These are phyloP conservation scores for Apus apus DNA, from an alignment of 2,113 vertebrate genomes.

Conservation along the genomic window DNA sequence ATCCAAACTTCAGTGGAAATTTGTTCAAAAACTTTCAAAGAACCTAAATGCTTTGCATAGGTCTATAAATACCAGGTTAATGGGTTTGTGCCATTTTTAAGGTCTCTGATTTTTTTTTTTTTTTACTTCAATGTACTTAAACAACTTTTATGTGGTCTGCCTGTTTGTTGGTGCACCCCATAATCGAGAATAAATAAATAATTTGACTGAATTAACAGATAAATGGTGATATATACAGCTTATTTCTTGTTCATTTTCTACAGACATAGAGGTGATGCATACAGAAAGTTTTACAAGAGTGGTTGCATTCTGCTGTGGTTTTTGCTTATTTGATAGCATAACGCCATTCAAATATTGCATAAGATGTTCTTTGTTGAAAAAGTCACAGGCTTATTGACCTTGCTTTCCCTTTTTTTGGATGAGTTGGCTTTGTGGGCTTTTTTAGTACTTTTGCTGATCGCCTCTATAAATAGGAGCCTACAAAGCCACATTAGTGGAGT, in stretches of 20 bases:
- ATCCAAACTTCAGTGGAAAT: too few species aligned
- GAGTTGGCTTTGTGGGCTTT: not conserved
- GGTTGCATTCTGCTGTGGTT: not conserved
- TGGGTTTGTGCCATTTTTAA: not conserved
- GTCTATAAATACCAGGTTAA: not conserved
- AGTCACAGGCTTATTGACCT: not conserved
- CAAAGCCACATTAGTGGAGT: not conserved
- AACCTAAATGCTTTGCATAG: accelerated
- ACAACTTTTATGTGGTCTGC: not conserved
- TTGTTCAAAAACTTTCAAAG: not conserved
- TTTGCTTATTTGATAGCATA: not conserved
- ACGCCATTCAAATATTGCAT: not conserved
- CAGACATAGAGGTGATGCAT: accelerated
- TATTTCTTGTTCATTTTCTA: not conserved
- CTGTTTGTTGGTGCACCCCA: not conserved
- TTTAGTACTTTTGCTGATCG: not conserved
- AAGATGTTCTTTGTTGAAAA: not conserved
- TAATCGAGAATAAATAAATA: not conserved
- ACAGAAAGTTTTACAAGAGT: not conserved
- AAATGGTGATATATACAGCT: not conserved
- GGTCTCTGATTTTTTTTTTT: not conserved
- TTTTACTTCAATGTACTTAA: not conserved
- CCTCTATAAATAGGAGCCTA: not conserved
- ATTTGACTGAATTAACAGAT: not conserved
- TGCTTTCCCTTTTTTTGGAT: not conserved